These are phyloP conservation scores for Eulithis testata DNA, from an alignment of 2,888 invertebrate species.

Conservation along the genomic window DNA sequence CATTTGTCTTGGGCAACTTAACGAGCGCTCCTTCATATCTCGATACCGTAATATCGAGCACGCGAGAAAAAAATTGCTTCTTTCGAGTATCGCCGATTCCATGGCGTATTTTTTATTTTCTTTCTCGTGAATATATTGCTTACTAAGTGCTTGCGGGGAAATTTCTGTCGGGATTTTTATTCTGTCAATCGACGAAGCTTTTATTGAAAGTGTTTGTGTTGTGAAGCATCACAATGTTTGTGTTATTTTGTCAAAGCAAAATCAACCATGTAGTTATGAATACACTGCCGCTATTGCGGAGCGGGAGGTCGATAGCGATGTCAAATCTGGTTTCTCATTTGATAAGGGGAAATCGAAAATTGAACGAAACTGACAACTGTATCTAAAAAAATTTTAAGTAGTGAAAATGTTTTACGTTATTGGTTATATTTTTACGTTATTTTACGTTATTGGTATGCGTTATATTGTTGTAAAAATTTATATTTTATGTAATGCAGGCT, in stretches of 20 bases:
- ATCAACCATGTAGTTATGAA: slow-evolving; percentile 5
- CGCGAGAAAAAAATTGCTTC: slow-evolving; percentile 66
- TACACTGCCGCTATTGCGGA: slow-evolving; percentile 41
- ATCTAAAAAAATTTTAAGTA: slow-evolving; percentile 19
- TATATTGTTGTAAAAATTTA: slow-evolving; percentile 12
- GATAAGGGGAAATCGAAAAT: slow-evolving; percentile 37
- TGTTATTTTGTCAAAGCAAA: slow-evolving; percentile 13
- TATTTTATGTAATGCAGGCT: slow-evolving; percentile 17
- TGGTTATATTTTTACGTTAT: no score
- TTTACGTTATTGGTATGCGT: no score
- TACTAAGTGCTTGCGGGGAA: slow-evolving; percentile 64
- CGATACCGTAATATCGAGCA: slow-evolving; percentile 57
- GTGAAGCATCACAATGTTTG: slow-evolving; percentile 47
- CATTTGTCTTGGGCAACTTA: slow-evolving; percentile 6
- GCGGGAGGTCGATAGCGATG: slow-evolving; percentile 43
- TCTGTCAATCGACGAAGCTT: slow-evolving; percentile 59
- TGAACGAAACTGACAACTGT: slow-evolving; percentile 35
- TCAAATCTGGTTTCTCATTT: slow-evolving; percentile 39
- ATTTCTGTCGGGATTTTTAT: slow-evolving; percentile 60
- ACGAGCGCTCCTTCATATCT: slow-evolving; percentile 49
- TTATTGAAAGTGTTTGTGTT: slow-evolving; percentile 61
- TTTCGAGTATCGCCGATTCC: slow-evolving; percentile 60
- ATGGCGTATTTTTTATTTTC: slow-evolving; percentile 57
- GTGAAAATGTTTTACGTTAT: slow-evolving; percentile 23
- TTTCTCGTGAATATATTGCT: slow-evolving; percentile 71